phyloP scores from a whole-genome alignment of 2,113 vertebrate genomes.

The Bubalus kerabau region DNA sequence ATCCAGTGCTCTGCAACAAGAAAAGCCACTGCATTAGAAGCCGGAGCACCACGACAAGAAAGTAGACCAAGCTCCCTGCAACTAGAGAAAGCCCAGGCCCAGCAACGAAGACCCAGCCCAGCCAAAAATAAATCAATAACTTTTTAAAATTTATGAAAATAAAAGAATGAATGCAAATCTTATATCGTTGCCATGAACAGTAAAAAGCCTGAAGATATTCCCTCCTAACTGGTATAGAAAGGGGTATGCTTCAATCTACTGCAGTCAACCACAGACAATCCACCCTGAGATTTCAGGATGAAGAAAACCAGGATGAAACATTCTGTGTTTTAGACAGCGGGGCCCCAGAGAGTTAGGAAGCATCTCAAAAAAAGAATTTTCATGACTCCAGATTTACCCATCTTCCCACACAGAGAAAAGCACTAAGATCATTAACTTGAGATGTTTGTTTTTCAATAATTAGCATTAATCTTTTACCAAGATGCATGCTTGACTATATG shows the following conservation, averaged over 20 bases:
- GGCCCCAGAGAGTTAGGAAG: not conserved
- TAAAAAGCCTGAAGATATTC: not conserved
- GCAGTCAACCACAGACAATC: not conserved
- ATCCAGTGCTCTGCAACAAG: not conserved
- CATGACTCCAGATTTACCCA: not conserved
- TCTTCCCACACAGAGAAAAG: not conserved
- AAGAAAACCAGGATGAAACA: not conserved
- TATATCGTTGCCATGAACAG: not conserved
- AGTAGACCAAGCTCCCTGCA: not conserved
- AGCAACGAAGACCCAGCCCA: not conserved
- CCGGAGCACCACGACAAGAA: rapidly evolving
- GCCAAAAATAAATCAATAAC: not conserved
- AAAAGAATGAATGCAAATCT: not conserved
- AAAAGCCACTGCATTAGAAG: not conserved
- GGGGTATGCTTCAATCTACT: not conserved
- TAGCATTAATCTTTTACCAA: not conserved
- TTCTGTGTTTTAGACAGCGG: too few relatives aligned
- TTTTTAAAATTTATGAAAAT: not conserved
- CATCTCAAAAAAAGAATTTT: not conserved
- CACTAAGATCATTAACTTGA: not conserved
- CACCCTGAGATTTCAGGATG: not conserved
- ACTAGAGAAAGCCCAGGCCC: not conserved
- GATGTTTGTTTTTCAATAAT: not conserved
- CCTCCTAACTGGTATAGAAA: not conserved
- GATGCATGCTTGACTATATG: not conserved